Evolutionary conservation across 2,113 vertebrate species (phyloP).

Genomic region (Crotalus viridis): DNA sequence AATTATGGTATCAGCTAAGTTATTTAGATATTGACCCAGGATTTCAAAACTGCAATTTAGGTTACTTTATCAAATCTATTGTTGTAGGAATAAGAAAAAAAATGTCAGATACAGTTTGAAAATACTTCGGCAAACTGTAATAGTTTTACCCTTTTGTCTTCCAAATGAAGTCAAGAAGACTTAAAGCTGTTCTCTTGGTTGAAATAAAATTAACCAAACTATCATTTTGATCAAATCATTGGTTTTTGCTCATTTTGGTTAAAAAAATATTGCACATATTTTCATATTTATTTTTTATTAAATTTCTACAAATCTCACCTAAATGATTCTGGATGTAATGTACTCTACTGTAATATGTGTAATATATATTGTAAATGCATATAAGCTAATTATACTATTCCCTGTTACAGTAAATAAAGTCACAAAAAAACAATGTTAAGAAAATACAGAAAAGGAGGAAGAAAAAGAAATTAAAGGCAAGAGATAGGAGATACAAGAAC

Average conservation of each 20-base stretch:
- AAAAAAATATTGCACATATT: not conserved
- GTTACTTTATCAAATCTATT: not conserved
- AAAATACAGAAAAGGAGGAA: not conserved
- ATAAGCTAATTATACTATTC: not conserved
- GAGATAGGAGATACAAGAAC: not conserved
- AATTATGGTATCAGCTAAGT: conserved; percentile 15
- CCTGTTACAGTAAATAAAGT: not conserved
- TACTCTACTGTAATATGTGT: not conserved
- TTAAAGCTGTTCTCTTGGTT: not conserved
- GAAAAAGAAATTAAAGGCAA: not conserved
- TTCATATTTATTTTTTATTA: not conserved
- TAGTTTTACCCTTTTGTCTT: not conserved
- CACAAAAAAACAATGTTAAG: not conserved
- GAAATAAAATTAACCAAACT: not conserved
- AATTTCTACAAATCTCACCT: not conserved
- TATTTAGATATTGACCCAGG: not conserved
- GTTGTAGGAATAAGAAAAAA: not conserved
- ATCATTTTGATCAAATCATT: not conserved
- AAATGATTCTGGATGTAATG: not conserved
- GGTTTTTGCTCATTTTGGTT: not conserved
- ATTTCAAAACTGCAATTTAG: conserved; percentile 5
- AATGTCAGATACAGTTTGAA: not conserved
- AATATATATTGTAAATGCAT: not conserved
- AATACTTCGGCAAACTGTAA: not conserved
- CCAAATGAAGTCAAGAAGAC: not conserved